Evolutionary conservation across 1,140 invertebrate species (phyloP).

Genomic region (Papilio dardanus): DNA sequence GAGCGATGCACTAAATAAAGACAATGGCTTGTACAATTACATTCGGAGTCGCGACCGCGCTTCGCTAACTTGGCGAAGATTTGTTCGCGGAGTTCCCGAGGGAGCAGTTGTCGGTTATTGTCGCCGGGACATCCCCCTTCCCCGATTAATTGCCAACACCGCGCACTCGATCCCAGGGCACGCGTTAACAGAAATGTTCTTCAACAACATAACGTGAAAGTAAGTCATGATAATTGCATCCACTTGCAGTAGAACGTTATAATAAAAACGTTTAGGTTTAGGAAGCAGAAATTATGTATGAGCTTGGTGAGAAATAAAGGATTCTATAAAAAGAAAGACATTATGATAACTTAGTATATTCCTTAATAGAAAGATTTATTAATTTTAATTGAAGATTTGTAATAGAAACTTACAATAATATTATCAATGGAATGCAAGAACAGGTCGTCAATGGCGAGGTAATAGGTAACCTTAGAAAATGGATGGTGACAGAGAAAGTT

Average conservation of each 20-base stretch:
- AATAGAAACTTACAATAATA: background rate
- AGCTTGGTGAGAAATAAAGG: no score
- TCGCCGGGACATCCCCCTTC: constrained; percentile 63
- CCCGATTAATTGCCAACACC: constrained; percentile 76
- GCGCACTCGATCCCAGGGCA: constrained; percentile 68
- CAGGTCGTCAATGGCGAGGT: background rate
- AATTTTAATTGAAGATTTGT: no score
- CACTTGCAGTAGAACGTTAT: background rate
- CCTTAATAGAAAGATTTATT: no score
- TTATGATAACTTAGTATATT: no score
- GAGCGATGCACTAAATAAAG: constrained; percentile 49
- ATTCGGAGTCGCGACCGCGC: constrained; percentile 50
- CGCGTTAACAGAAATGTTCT: constrained; percentile 69
- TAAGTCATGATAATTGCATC: constrained; percentile 67
- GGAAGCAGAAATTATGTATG: no score
- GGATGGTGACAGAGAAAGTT: background rate
- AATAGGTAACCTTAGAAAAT: background rate
- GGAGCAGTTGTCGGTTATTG: constrained; percentile 76
- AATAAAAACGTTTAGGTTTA: background rate
- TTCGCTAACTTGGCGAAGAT: constrained; percentile 73
- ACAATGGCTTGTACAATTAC: constrained; percentile 60
- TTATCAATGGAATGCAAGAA: background rate
- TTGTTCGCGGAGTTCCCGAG: constrained; percentile 66
- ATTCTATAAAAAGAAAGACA: no score
- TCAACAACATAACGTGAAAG: constrained; percentile 72